Base-by-base conservation (phyloP, 2,888 invertebrate species). In the Cryptocephalus primarius region DNA sequence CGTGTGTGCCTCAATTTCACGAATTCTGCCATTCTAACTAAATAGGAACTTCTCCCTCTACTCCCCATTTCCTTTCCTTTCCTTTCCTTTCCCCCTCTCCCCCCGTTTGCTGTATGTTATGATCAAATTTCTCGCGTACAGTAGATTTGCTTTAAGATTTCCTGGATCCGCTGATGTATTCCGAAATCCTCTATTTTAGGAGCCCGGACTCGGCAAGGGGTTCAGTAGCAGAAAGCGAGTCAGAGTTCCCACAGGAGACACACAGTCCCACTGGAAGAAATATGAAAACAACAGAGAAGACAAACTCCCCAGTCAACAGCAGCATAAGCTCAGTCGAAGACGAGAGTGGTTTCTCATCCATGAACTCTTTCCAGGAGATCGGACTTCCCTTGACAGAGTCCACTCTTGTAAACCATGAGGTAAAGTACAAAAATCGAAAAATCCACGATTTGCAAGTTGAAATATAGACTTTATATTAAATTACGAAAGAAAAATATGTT, bases 341-440 rank as follows among this genome's bases (percentile, higher is more conserved):
- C 59, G 88, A 88, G 67, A 88, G 88, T 63, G 88, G 88, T 32
- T 88, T 88, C 68, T 87, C 87, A 10, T 88, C 88, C 8, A 84
- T 88, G 76, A 87, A 81, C 66, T 88, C 88, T 8, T 88, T 87
- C 64, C 86, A 88, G 69, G 88, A 88, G 63, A 79, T 87, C 41
- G 86, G 86, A 9, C 72, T 87, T 59, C 85, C 85, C 6, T 22
- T 64, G n/a, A 52, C 61, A n/a, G 60, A 62, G 50, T 62, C 64
- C 31, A 61, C 60, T n/a, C 53, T 55, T 22, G 22, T 50, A 22
- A 22, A 22, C 13, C 56, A 56, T 12, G 58, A 56, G 46, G 60
- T 59, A 53, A 48, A 50, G 45, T 40, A 22, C 22, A 22, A 22
- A 22, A 22, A 22, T 6, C 22, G n/a, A n/a, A n/a, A n/a, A n/a